phyloP scores from a whole-genome alignment of 2,797 vertebrate species.

The Gallinago solitaria region DNA sequence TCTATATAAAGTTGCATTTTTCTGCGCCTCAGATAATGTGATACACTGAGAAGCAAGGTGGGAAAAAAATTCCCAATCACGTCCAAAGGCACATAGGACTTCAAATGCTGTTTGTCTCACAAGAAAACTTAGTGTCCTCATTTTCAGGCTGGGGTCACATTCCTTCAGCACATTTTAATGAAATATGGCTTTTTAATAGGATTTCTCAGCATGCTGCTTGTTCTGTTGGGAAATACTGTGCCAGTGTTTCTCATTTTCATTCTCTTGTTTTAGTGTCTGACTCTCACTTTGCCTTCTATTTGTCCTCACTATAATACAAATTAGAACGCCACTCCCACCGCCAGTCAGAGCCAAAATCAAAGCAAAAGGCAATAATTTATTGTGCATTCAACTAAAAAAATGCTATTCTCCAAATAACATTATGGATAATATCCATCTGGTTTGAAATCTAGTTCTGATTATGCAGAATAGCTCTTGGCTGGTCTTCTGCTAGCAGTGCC shows the following conservation, averaged over 20 bases:
- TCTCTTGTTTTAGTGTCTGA: constrained; percentile 29
- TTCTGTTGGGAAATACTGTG: constrained; percentile 27
- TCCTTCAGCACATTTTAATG: constrained; percentile 19
- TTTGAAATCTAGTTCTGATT: constrained; percentile 54
- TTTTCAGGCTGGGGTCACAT: constrained; percentile 6
- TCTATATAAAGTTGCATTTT: not conserved
- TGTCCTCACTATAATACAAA: constrained; percentile 43
- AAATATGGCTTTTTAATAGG: constrained; percentile 24
- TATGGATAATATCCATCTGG: constrained; percentile 57
- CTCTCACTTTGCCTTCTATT: constrained; percentile 56
- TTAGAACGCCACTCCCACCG: constrained; percentile 7
- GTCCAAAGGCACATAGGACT: not conserved
- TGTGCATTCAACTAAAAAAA: constrained; percentile 26
- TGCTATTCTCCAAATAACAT: constrained; percentile 31
- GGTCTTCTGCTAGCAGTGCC: constrained; percentile 13
- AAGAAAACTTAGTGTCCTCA: not conserved
- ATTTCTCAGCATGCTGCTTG: constrained; percentile 27
- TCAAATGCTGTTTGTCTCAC: not conserved
- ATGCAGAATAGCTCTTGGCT: constrained; percentile 56
- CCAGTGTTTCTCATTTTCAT: constrained; percentile 26
- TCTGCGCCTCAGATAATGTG: not conserved
- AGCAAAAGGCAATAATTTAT: constrained; percentile 42
- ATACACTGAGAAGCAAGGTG: not conserved
- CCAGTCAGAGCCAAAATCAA: constrained; percentile 41
- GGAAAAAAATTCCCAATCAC: not conserved